A percentile compares a stretch with the other conserved stretches of the same genome.
Conservation (phyloP, 2,888 invertebrate genomes). For the Temnothorax unifasciatus region DNA sequence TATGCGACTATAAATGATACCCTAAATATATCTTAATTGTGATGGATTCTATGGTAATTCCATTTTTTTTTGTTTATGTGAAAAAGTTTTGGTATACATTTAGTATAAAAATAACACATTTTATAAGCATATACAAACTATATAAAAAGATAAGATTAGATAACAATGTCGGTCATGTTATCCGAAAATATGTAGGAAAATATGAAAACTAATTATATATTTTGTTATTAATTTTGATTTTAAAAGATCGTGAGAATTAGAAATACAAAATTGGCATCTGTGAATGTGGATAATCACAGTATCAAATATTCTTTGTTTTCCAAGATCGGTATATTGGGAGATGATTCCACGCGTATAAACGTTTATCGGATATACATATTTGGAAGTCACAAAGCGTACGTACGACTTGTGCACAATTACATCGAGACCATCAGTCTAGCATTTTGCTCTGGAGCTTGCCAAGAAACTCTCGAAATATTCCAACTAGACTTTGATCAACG, state of each 20-base stretch:
- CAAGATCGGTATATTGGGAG: not conserved
- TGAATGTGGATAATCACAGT: not conserved
- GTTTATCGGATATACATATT: constrained; percentile 11
- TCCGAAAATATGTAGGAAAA: not conserved
- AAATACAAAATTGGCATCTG: not conserved
- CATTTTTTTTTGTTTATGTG: not conserved
- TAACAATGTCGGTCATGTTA: not conserved
- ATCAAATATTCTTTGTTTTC: not conserved
- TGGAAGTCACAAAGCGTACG: constrained; percentile 14
- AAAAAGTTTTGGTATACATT: not conserved
- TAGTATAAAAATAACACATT: not conserved
- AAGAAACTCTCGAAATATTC: constrained; percentile 48
- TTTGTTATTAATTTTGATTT: not conserved
- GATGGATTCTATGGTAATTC: not conserved
- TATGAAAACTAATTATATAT: not conserved
- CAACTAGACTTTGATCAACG: constrained; percentile 32
- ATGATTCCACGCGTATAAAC: not conserved
- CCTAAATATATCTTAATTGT: not conserved
- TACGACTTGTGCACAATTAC: constrained; percentile 15
- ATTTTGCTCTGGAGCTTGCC: constrained; percentile 37
- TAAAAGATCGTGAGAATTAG: not conserved
- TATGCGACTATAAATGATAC: not conserved
- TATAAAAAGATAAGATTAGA: not conserved
- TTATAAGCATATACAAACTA: not conserved
- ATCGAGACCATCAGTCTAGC: not conserved